Conservation (phyloP, 2,797 vertebrate species). For the Alca torda region DNA sequence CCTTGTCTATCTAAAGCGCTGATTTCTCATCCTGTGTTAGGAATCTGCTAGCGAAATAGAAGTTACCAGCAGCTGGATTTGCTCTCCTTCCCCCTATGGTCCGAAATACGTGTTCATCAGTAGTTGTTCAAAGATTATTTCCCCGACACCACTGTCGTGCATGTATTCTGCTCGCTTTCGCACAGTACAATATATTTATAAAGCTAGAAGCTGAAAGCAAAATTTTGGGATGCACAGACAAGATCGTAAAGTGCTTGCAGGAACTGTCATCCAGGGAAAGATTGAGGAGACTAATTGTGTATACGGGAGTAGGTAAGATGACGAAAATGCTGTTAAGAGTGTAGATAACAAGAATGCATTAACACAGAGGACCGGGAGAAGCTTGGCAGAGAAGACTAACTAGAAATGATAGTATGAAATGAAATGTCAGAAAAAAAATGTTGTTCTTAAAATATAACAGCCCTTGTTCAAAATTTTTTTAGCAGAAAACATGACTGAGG, state of each 20-base stretch:
- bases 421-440: neutral
- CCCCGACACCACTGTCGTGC: neutral
- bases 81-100: neutral
- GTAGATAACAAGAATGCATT: neutral
- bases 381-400: neutral
- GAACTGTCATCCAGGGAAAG: neutral
- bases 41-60: neutral
- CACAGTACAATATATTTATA: neutral
- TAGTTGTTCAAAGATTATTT: neutral
- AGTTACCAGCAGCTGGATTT: neutral
- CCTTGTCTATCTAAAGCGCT: neutral
- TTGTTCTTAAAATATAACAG: neutral
- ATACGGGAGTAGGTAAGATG: neutral
- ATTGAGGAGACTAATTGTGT: neutral
- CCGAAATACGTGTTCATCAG: neutral
- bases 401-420: neutral
- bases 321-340: neutral
- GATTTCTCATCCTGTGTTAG: neutral
- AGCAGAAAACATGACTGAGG: neutral
- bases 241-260: neutral
- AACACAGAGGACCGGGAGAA: neutral
- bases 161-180: neutral
- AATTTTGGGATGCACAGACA: neutral
- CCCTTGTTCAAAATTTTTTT: neutral
- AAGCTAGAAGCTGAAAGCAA: neutral